Conservation (phyloP, 2,888 invertebrate genomes). For the Chymomyza caudatula region DNA sequence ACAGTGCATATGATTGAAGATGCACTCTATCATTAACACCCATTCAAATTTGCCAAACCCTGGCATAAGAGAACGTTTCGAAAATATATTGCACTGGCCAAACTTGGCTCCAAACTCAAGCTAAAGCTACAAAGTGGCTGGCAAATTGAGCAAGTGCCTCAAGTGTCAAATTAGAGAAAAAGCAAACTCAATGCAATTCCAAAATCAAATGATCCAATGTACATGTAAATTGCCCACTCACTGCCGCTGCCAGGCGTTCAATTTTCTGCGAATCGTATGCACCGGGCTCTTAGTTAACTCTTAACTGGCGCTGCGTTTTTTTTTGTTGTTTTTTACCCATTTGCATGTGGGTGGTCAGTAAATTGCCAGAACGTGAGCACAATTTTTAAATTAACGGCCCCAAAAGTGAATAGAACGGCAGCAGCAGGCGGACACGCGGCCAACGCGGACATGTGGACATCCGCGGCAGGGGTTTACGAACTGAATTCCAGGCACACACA, state of each 20-base stretch:
- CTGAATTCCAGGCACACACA: conserved; percentile 56
- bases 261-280: conserved; percentile 55
- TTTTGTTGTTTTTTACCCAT: too few species aligned
- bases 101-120: neutral
- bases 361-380: conserved; percentile 72
- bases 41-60: conserved; percentile 5
- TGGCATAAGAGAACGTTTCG: neutral
- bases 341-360: conserved; percentile 71
- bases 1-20: conserved; percentile 10
- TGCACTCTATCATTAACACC: conserved; percentile 48
- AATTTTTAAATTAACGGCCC: conserved; percentile 70
- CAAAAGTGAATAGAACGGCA: conserved; percentile 60
- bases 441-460: conserved; percentile 1
- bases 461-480: conserved; percentile 16
- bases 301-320: conserved; percentile 5
- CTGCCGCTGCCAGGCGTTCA: conserved; percentile 47
- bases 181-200: conserved; percentile 25
- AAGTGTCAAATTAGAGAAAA: conserved; percentile 67
- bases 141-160: conserved; percentile 56
- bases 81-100: neutral
- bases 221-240: conserved; percentile 24
- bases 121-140: neutral
- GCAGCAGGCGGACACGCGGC: conserved; percentile 30
- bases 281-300: neutral
- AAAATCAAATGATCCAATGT: conserved; percentile 48